Conservation (phyloP, 1,140 invertebrate species). For the Tachypleus tridentatus region DNA sequence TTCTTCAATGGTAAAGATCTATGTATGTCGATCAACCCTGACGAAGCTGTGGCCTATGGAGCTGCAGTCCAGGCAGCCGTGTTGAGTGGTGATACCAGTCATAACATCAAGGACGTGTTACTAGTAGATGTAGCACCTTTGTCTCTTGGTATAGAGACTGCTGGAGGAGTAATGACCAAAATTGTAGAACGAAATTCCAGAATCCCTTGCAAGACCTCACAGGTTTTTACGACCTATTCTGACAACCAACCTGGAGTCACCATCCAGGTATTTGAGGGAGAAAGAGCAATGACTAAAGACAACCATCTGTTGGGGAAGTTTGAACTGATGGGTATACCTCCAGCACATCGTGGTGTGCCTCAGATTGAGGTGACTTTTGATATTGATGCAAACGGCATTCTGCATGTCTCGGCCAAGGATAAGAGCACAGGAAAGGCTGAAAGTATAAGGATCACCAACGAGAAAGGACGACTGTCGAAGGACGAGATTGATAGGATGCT, state of each 20-base stretch:
- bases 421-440: constrained; percentile 43
- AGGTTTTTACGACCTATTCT: constrained; percentile 39
- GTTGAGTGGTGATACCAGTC: constrained; percentile 18
- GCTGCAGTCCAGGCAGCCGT: constrained; percentile 57
- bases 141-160: constrained; percentile 39
- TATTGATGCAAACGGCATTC: constrained; percentile 39
- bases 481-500: constrained; percentile 47
- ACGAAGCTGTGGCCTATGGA: constrained; percentile 69
- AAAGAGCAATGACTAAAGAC: constrained; percentile 35
- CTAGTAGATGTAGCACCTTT: constrained; percentile 33
- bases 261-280: constrained; percentile 51
- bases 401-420: constrained; percentile 38
- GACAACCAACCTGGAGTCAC: constrained; percentile 47
- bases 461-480: constrained; percentile 41
- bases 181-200: constrained; percentile 32
- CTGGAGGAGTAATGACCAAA: constrained; percentile 59
- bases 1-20: constrained; percentile 43
- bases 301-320: constrained; percentile 43
- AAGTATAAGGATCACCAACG: constrained; percentile 38
- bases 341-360: constrained; percentile 43
- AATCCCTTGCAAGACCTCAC: constrained; percentile 33
- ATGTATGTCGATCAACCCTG: constrained; percentile 53
- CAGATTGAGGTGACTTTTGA: constrained; percentile 47
- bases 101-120: constrained; percentile 29
- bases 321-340: constrained; percentile 45